Evolutionary conservation across 2,797 vertebrate species (phyloP), one percentile per base, ranked within the genome.

Genomic region (Lindbergichthys nudifrons): DNA sequence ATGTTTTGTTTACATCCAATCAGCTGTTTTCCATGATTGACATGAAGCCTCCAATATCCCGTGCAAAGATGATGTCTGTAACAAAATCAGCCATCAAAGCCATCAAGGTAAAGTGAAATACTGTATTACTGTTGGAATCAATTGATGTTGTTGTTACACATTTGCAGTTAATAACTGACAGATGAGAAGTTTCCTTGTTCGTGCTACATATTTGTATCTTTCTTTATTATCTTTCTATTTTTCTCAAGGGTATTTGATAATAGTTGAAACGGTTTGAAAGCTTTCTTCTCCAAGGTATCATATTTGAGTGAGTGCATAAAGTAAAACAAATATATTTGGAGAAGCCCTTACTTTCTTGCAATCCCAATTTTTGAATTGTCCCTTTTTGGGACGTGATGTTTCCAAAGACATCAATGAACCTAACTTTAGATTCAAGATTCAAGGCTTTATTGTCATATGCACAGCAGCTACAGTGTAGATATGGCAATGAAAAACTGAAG

Each of bases 81-180:
- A 99, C 98, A 65, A 99, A 99, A 93, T 96, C 97, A 80, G 98
- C 98, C 90, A 98, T 99, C 86, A 99, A 99, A 94, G 98, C 97
- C 77, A 99, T 99, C 75, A 99, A 99, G 97, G 98, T 99, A 94
- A 82, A 62, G 19, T 56, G 0, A 66, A 36, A 52, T 18, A 15
- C 18, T 26, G 0, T 1, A 7, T 65, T 0, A 18, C 0, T 47
- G 59, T 36, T 36, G 6, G 32, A 26, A 36, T 36, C 6, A 36
- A 9, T 32, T 36, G 36, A 36, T 36, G 6, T 36, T 3, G n/a
- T 30, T 36, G 32, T 26, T 26, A 36, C 32, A 36, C 32, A 36
- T 59, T 45, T 58, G 19, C 16, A 32, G 23, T 61, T 51, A 43
- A 61, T 60, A 36, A 60, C 6, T 0, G 9, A 46, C 30, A 15